A percentile compares a stretch with the other conserved stretches of the same genome.
These are phyloP conservation scores for Drosophila putrida DNA, from an alignment of 2,888 invertebrate species.

Conservation along the genomic window DNA sequence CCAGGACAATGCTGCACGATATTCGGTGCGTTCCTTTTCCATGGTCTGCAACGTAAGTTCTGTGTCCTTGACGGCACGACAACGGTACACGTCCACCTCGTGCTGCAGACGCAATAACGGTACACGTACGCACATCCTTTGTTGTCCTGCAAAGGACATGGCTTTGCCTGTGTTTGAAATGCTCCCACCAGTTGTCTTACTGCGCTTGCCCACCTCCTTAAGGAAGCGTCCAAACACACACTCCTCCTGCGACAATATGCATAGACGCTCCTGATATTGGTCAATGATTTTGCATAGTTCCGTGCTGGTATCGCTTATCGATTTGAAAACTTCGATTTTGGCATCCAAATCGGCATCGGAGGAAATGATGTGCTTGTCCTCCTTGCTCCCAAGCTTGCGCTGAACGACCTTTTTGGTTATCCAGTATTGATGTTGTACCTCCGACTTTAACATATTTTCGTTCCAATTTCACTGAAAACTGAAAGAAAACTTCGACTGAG, in stretches of 20 bases:
- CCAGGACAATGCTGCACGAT: constrained; percentile 97
- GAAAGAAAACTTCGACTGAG: constrained; percentile 40
- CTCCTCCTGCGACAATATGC: constrained; percentile 97
- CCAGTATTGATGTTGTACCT: constrained; percentile 98
- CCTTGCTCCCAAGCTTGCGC: constrained; percentile 97
- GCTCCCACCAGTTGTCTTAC: constrained; percentile 94
- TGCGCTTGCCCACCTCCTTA: constrained; percentile 95
- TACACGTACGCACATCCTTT: constrained; percentile 93
- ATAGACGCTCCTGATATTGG: constrained; percentile 96
- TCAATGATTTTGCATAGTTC: constrained; percentile 95
- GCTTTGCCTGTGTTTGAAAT: constrained; percentile 94
- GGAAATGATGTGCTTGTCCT: constrained; percentile 98
- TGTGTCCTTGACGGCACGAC: constrained; percentile 96
- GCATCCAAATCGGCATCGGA: constrained; percentile 98
- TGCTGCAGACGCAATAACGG: constrained; percentile 96
- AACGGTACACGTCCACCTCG: constrained; percentile 98
- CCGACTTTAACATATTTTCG: constrained; percentile 84
- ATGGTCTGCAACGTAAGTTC: constrained; percentile 95
- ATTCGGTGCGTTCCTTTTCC: constrained; percentile 98
- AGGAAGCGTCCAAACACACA: constrained; percentile 97
- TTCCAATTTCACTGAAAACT: constrained; percentile 30
- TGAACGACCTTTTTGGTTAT: constrained; percentile 98
- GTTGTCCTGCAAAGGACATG: constrained; percentile 95
- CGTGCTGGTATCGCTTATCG: constrained; percentile 95
- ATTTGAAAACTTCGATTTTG: constrained; percentile 92